Conservation (phyloP, 2,888 invertebrate genomes). For the Ctena decussata region DNA sequence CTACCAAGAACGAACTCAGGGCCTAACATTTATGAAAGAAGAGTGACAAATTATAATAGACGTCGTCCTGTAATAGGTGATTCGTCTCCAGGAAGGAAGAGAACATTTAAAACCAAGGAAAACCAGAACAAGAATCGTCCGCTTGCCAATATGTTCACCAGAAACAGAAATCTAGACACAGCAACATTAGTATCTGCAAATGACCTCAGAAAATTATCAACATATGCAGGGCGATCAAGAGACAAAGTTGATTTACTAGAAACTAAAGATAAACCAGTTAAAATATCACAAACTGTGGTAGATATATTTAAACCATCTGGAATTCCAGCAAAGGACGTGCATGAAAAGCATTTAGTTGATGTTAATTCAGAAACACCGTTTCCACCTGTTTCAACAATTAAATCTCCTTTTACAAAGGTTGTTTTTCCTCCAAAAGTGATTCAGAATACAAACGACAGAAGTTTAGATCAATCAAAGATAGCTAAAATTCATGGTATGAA, state of each 20-base stretch:
- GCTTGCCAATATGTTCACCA: neutral
- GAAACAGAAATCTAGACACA: neutral
- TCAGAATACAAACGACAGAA: no score
- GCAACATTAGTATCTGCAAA: neutral
- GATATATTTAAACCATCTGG: no score
- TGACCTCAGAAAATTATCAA: neutral
- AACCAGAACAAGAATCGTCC: neutral
- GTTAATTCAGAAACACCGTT: no score
- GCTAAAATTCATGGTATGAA: no score
- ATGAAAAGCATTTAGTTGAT: no score
- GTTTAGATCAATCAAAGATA: no score
- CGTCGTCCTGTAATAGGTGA: neutral
- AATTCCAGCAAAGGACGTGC: no score
- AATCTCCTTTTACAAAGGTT: no score
- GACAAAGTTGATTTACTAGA: neutral
- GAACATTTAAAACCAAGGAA: neutral
- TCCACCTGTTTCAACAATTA: no score
- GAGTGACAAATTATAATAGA: neutral
- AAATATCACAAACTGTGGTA: no score
- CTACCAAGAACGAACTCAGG: neutral
- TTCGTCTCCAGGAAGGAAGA: neutral
- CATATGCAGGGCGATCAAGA: neutral
- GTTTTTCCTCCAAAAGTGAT: no score
- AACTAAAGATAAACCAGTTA: neutral
- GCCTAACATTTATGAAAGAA: neutral